Conservation (phyloP, 2,888 invertebrate species). For the Eupithecia subfuscata region DNA sequence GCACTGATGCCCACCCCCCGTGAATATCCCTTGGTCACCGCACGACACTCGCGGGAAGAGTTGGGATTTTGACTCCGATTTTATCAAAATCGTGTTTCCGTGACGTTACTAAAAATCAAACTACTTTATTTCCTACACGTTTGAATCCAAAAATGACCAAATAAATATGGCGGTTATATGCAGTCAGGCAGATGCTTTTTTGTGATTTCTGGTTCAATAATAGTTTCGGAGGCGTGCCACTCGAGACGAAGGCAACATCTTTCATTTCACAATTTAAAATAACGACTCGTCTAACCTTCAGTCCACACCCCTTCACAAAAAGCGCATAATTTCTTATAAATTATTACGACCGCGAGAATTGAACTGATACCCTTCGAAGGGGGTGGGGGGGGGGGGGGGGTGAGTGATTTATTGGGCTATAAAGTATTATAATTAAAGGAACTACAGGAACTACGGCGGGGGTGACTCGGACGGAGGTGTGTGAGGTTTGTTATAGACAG, state of each 20-base stretch:
- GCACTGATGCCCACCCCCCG: too few species aligned
- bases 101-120: not conserved
- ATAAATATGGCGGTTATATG: not conserved
- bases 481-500: slow-evolving; percentile 37
- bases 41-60: too few species aligned
- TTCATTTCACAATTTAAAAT: slow-evolving; percentile 8
- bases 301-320: slow-evolving; percentile 51
- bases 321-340: slow-evolving; percentile 87
- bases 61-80: not conserved
- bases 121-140: not conserved
- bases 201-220: not conserved
- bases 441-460: slow-evolving; percentile 77
- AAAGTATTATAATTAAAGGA: slow-evolving; percentile 91
- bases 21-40: too few species aligned
- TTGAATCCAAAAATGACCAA: not conserved
- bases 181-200: not conserved
- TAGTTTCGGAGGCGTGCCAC: not conserved
- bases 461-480: slow-evolving; percentile 24
- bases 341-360: slow-evolving; percentile 87
- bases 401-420: slow-evolving; percentile 89
- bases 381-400: slow-evolving; percentile 58
- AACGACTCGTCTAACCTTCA: slow-evolving; percentile 15
- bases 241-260: not conserved
- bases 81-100: not conserved
- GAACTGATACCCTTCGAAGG: slow-evolving; percentile 87